These are phyloP conservation scores for Lichenostomus cassidix DNA, from an alignment of 2,113 vertebrate species.

Conservation along the genomic window DNA sequence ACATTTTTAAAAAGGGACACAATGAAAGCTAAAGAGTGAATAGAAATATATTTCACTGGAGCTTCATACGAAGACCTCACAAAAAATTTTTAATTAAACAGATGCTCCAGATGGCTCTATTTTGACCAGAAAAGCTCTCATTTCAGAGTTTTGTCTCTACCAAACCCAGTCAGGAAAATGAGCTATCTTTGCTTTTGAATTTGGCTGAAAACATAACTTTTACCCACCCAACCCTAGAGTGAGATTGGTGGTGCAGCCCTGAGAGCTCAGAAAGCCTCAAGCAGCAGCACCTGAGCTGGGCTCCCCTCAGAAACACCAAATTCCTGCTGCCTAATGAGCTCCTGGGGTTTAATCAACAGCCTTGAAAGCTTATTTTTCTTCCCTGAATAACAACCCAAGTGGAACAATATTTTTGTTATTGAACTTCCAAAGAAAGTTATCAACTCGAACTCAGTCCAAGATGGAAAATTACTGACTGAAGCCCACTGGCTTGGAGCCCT, in stretches of 20 bases:
- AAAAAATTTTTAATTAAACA: background rate
- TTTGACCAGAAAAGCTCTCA: background rate
- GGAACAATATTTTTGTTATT: no score
- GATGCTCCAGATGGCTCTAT: background rate
- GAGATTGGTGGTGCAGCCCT: no score
- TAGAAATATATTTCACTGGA: background rate
- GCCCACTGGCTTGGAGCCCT: accelerated
- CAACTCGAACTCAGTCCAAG: background rate
- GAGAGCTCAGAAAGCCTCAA: background rate
- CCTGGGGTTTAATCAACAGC: background rate
- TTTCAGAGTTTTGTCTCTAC: background rate
- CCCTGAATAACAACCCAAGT: no score
- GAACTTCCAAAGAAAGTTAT: background rate
- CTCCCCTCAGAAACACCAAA: accelerated
- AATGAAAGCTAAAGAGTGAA: background rate
- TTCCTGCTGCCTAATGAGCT: background rate
- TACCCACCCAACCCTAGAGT: background rate
- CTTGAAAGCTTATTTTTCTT: no score
- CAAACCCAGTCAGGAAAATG: background rate
- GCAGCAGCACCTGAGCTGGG: background rate
- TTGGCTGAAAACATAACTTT: background rate
- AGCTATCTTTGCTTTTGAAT: background rate
- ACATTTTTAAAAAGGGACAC: background rate
- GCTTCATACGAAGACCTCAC: background rate
- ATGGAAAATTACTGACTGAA: background rate